Base-by-base conservation (phyloP, 2,888 invertebrate genomes). In the Salticus scenicus region DNA sequence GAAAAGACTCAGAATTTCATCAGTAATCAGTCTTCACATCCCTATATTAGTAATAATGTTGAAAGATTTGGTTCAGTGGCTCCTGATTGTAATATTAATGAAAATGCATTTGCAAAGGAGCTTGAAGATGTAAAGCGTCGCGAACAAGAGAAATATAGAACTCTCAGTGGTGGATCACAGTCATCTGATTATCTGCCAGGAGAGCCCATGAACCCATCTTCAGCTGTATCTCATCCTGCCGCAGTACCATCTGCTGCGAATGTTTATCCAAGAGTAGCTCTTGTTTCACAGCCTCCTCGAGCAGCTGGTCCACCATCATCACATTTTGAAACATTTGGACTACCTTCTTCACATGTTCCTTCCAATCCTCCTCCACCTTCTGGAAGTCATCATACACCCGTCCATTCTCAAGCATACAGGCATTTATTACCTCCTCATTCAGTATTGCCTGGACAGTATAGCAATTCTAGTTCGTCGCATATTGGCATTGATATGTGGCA, bases 401-500 rank as follows among this genome's bases (percentile, higher is more conserved):
- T 86, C 71, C 86, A 86, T 57, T 77, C 87, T 57, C 73, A 76
- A 64, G 72, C 77, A 5, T 81, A 87, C 70, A 73, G 87, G 30
- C 87, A 87, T 20, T 51, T 83, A 14, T 42, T 87, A 33, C 76
- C 86, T n/a, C 85, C 67, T 27, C 87, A 81, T 66, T 33, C 70
- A 20, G 33, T 82, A 24, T 37, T 87, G 28, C 87, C 82, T 28
- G 66, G 72, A 51, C 87, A 87, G 66, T 87, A 77, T 31, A 64
- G 51, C 51, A 70, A 71, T 37, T 57, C 86, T 28, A 30, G 37
- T 33, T 27, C 72, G 20, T 28, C 71, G 1, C 82, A 76, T 33
- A 30, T 84, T 77, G 47, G 74, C 1, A 33, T 87, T 24, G 87
- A 82, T n/a, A 79, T 87, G 82, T 87, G 87, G 87, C 81, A 77